Evolutionary conservation across 2,113 vertebrate species (phyloP), one percentile per base, ranked within the genome.

Genomic region (Suricata suricatta): DNA sequence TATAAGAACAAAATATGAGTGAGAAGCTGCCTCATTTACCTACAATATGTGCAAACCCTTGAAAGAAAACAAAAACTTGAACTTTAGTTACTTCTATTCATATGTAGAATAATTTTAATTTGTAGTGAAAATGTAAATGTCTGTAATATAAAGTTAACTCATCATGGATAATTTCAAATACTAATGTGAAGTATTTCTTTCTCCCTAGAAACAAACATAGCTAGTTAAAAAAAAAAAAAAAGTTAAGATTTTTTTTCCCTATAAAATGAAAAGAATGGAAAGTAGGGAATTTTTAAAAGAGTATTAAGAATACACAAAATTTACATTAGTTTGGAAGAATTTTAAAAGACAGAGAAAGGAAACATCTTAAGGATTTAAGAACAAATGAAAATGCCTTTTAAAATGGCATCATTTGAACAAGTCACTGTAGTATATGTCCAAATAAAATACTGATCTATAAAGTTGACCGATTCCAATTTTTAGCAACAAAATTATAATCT

Each of bases 311-410:
- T 94, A 71, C 52, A 71, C 19, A 94, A 41, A 71, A 41, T 84
- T 95, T 97, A 57, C 17, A 77, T 90, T 94, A 83, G 44, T 44
- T 11, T 80, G 19, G 33, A 94, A 93, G 57, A 4, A 63, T 84
- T 64, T 93, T 94, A 76, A 92, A 93, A 96, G 23, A 77, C n/a
- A 87, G 38, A 54, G 84, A 93, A 96, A 97, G 74, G 63, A 94
- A 92, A 68, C 44, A 86, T 88, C 31, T 82, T 93, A 60, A 31
- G 25, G 86, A 63, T 93, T 92, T 88, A 77, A 41, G 17, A 90
- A 95, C 17, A 94, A 96, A 77, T 87, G 63, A 96, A 96, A 72
- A 76, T 92, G 57, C 23, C 38, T 66, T 94, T 96, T 80, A 50
- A 95, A 93, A 76, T 95, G 80, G 54, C 60, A 90, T 90, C 33